Percentiles rank a stretch among this genome's conserved stretches.
Conservation (phyloP, 1,140 invertebrate genomes). For the Heliothis virescens region DNA sequence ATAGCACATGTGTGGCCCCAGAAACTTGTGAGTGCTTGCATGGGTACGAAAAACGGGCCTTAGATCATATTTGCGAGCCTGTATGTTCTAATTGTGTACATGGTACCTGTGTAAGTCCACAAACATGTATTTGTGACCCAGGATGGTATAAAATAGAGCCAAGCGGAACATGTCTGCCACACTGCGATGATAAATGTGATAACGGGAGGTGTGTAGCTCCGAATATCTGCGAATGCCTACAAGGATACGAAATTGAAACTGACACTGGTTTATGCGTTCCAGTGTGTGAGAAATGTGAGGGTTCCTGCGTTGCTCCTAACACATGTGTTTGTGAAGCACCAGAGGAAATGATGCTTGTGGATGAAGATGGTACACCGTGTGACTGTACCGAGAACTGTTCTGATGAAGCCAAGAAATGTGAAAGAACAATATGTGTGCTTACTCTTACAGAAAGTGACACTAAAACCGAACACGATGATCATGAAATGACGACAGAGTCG, state of each 20-base stretch:
- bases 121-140: conserved; percentile 11
- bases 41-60: neutral
- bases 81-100: conserved; percentile 6
- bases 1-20: conserved; percentile 29
- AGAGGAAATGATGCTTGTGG: neutral
- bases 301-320: conserved; percentile 6
- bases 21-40: conserved; percentile 29
- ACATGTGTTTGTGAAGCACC: neutral
- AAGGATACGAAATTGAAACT: conserved; percentile 56
- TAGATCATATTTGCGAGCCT: neutral
- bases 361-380: neutral
- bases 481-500: neutral
- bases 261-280: neutral
- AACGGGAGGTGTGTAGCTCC: conserved; percentile 78
- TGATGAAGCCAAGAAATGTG: neutral
- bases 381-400: conserved; percentile 12
- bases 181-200: conserved; percentile 83
- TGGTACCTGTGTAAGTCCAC: conserved; percentile 13
- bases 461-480: neutral
- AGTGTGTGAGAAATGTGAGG: conserved; percentile 6
- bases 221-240: conserved; percentile 70
- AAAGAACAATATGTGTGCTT: conserved; percentile 12
- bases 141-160: conserved; percentile 50
- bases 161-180: conserved; percentile 70
- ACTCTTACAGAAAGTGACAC: neutral